Percentiles rank a stretch among this genome's conserved stretches.
Evolutionary conservation across 2,888 invertebrate species (phyloP).

Genomic region (Tipula vernalis): DNA sequence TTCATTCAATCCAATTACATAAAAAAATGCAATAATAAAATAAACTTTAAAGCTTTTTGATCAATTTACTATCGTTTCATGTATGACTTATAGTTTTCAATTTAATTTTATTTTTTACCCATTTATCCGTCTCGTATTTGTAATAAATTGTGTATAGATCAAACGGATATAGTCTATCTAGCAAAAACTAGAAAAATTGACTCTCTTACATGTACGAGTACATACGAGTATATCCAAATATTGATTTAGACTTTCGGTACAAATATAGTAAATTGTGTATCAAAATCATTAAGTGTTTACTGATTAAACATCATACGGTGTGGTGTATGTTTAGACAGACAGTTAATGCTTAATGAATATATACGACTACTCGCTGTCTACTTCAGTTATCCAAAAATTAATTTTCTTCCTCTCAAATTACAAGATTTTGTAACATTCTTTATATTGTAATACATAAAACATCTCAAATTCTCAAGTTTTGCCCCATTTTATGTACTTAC

Average conservation of each 20-base stretch:
- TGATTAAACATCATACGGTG: neutral
- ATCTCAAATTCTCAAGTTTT: neutral
- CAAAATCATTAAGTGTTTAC: neutral
- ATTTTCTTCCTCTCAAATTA: neutral
- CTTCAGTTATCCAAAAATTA: neutral
- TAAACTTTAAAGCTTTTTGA: neutral
- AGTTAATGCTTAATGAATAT: neutral
- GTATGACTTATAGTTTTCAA: neutral
- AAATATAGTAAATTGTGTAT: neutral
- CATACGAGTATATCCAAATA: neutral
- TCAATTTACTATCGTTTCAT: neutral
- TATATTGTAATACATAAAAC: no score
- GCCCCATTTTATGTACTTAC: neutral
- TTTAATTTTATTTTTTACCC: neutral
- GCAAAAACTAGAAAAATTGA: neutral
- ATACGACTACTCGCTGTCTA: neutral
- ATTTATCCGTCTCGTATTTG: neutral
- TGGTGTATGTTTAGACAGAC: neutral
- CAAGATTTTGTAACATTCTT: neutral
- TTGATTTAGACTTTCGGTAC: neutral
- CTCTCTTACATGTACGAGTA: neutral
- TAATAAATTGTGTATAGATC: neutral
- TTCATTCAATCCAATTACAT: neutral
- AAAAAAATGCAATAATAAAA: neutral
- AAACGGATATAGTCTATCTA: neutral